Evolutionary conservation across 2,888 invertebrate species (phyloP).

Genomic region (Sphaerophoria rueppellii): DNA sequence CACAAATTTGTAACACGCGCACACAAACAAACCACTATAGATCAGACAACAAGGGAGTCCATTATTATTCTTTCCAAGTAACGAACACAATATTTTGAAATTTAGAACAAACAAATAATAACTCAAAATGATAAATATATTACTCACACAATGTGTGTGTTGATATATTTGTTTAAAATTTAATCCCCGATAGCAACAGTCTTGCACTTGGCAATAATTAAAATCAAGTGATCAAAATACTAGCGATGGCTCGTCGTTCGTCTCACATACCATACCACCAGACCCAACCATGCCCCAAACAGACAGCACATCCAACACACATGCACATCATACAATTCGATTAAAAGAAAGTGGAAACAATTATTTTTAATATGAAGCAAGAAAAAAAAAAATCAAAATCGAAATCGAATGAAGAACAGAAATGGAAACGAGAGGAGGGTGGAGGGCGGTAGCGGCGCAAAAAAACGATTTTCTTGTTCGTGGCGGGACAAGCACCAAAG

Average conservation of each 20-base stretch:
- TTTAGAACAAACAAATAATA: constrained; percentile 29
- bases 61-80: background rate
- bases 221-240: constrained; percentile 61
- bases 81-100: constrained; percentile 11
- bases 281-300: too few species aligned
- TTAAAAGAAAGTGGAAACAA: constrained; percentile 69
- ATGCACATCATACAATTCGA: constrained; percentile 55
- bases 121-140: constrained; percentile 28
- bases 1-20: background rate
- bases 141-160: constrained; percentile 42
- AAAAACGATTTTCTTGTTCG: constrained; percentile 52
- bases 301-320: constrained; percentile 5
- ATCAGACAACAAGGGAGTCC: background rate
- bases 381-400: constrained; percentile 20
- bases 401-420: constrained; percentile 23
- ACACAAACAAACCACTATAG: background rate
- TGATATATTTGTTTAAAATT: constrained; percentile 19
- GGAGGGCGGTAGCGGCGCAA: background rate
- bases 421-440: background rate
- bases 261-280: too few species aligned
- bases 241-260: too few species aligned
- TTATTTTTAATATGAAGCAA: constrained; percentile 15
- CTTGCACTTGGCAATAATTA: constrained; percentile 63
- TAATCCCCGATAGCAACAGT: constrained; percentile 67
- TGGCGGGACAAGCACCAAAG: constrained; percentile 44